Evolutionary conservation across 2,888 invertebrate genomes (phyloP).

Genomic region (Drosophila merina): DNA sequence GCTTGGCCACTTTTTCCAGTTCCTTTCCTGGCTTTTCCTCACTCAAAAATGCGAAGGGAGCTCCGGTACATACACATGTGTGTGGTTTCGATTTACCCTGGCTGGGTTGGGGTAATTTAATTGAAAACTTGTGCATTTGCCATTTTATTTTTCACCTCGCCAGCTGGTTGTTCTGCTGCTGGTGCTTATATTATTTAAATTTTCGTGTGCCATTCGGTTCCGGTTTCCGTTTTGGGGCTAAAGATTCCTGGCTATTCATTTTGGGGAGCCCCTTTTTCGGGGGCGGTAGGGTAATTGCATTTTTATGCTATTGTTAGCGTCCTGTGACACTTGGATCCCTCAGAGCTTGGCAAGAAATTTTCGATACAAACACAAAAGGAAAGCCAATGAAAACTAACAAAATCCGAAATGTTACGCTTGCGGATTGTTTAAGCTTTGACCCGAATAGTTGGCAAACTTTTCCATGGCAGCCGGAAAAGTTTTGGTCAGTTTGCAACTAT

Average conservation of each 20-base stretch:
- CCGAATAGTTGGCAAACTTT: conserved; percentile 59
- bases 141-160: conserved; percentile 48
- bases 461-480: conserved; percentile 24
- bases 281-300: conserved; percentile 69
- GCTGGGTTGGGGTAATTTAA: conserved; percentile 62
- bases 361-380: conserved; percentile 29
- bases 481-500: conserved; percentile 29
- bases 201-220: conserved; percentile 62
- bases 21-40: conserved; percentile 19
- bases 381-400: neutral
- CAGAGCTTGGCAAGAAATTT: conserved; percentile 34
- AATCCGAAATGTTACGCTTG: conserved; percentile 43
- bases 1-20: conserved; percentile 22
- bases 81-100: conserved; percentile 13
- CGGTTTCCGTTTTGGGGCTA: conserved; percentile 54
- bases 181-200: conserved; percentile 65
- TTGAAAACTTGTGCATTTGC: conserved; percentile 75
- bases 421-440: conserved; percentile 65
- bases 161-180: conserved; percentile 18
- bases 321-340: conserved; percentile 40
- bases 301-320: conserved; percentile 68
- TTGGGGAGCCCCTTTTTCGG: conserved; percentile 10
- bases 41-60: neutral
- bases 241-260: conserved; percentile 59
- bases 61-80: conserved; percentile 17